phyloP scores from a whole-genome alignment of 92 coral and sea anemone species.

The Palythoa caribaeorum region DNA sequence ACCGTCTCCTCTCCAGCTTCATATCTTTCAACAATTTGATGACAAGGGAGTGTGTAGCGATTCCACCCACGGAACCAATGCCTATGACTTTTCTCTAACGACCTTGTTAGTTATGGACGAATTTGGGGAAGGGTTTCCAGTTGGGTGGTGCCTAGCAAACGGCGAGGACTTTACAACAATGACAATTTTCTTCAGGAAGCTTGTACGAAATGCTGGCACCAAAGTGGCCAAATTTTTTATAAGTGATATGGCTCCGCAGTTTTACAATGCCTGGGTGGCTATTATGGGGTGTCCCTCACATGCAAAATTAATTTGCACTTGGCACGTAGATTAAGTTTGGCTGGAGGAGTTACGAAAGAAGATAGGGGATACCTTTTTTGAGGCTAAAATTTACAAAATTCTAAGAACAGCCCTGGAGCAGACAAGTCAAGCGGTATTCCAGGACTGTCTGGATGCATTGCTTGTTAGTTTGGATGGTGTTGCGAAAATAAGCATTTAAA shows the following conservation, averaged over 20 bases:
- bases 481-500: conserved; percentile 2
- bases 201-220: conserved; percentile 56
- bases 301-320: conserved; percentile 58
- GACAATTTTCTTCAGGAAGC: conserved; percentile 53
- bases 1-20: conserved; percentile 68
- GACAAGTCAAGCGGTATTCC: conserved; percentile 28
- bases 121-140: conserved; percentile 80
- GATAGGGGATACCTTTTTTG: conserved; percentile 37
- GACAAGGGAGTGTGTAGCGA: conserved; percentile 73
- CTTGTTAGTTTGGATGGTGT: conserved; percentile 1
- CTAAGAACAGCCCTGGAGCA: conserved; percentile 14
- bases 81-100: conserved; percentile 63
- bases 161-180: conserved; percentile 73
- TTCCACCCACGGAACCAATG: conserved; percentile 79
- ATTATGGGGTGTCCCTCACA: conserved; percentile 43
- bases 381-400: conserved; percentile 59
- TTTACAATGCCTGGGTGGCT: conserved; percentile 77
- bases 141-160: conserved; percentile 77
- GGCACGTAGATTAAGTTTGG: conserved; percentile 70
- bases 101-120: conserved; percentile 70
- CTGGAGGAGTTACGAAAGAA: conserved; percentile 48
- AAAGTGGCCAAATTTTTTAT: conserved; percentile 46
- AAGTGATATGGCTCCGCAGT: conserved; percentile 80
- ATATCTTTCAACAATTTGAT: conserved; percentile 64
- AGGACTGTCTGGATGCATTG: conserved; percentile 48